Conservation (phyloP, 2,113 vertebrate genomes). For the Catharus fuscescens region DNA sequence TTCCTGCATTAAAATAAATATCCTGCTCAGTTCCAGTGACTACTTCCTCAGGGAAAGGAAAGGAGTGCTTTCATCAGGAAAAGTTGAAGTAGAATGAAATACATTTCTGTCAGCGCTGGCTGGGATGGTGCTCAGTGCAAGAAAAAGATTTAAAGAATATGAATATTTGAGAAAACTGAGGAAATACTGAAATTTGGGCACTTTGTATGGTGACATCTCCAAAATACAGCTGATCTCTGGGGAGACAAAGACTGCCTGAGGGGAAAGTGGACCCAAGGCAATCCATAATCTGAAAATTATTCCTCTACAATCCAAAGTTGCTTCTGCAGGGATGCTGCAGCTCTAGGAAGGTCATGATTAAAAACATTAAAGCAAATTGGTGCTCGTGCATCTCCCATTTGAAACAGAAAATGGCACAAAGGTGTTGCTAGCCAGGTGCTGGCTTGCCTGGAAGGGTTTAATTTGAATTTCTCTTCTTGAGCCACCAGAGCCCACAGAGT, state of each 20-base stretch:
- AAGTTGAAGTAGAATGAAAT: not conserved
- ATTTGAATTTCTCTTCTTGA: not conserved
- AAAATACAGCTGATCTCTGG: not conserved
- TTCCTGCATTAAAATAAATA: conserved; percentile 26
- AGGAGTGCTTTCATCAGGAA: not conserved
- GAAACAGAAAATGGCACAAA: not conserved
- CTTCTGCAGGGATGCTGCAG: not conserved
- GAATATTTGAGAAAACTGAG: not conserved
- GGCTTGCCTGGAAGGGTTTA: not conserved
- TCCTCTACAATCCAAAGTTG: not conserved
- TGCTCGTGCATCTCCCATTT: not conserved
- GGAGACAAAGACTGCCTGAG: not conserved
- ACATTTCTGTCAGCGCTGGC: not conserved
- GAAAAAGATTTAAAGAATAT: not conserved
- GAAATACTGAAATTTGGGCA: not conserved
- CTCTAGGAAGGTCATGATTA: not conserved
- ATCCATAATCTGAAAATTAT: not conserved
- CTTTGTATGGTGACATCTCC: not conserved
- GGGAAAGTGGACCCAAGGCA: not conserved
- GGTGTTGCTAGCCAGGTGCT: not conserved
- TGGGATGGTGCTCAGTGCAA: not conserved
- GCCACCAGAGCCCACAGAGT: not conserved
- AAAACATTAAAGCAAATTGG: not conserved
- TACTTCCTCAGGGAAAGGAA: conserved; percentile 5
- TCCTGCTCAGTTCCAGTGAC: not conserved